phyloP scores from a whole-genome alignment of 2,113 vertebrate genomes.

The Collichthys lucidus region DNA sequence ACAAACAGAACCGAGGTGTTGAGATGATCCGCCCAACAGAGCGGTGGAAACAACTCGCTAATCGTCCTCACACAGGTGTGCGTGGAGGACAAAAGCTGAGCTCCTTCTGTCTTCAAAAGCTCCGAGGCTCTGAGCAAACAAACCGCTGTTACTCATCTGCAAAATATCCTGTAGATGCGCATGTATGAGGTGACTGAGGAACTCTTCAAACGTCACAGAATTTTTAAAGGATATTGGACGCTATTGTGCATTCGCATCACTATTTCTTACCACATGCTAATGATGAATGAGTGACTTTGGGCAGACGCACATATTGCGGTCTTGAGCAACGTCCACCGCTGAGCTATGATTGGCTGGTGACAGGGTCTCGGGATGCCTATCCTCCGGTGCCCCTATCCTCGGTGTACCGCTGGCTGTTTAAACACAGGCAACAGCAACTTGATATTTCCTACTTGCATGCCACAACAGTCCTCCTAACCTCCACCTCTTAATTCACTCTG shows the following conservation, averaged over 20 bases:
- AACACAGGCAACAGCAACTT: conserved; percentile 45
- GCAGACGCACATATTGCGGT: conserved; percentile 41
- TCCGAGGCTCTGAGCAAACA: conserved; percentile 56
- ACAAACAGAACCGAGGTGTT: conserved; percentile 78
- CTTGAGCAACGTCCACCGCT: conserved; percentile 46
- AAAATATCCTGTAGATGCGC: conserved; percentile 27
- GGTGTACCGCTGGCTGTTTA: conserved; percentile 50
- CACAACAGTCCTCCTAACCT: conserved; percentile 24
- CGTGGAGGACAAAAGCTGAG: conserved; percentile 64
- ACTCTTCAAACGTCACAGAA: neutral
- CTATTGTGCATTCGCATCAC: conserved; percentile 1
- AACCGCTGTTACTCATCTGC: conserved; percentile 36
- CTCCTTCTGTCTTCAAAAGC: conserved; percentile 68
- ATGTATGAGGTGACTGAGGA: neutral
- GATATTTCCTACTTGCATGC: conserved; percentile 56
- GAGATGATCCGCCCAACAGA: conserved; percentile 65
- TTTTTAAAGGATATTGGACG: conserved; percentile 11
- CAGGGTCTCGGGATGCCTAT: conserved; percentile 36
- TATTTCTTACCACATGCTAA: conserved; percentile 27
- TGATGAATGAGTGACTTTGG: conserved; percentile 44
- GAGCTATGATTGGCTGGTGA: conserved; percentile 45
- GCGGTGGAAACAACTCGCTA: conserved; percentile 60
- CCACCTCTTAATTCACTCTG: conserved; percentile 22
- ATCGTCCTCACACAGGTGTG: conserved; percentile 60
- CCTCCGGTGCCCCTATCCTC: conserved; percentile 34